phyloP scores from a whole-genome alignment of 1,140 invertebrate genomes.

The Microplitis mediator region DNA sequence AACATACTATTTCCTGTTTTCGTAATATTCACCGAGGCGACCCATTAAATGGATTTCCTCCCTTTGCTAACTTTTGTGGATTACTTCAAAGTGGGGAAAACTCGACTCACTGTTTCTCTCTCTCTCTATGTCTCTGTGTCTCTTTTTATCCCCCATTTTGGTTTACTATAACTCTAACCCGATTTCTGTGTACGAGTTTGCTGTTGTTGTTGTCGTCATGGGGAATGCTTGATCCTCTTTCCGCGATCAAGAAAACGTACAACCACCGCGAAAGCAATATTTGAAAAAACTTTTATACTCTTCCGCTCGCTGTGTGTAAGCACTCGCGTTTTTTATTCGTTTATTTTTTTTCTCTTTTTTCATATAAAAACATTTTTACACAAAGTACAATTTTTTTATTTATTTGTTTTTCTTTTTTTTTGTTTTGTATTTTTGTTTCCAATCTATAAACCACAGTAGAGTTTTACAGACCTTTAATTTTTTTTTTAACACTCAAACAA shows the following conservation, averaged over 20 bases:
- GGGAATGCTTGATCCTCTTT: constrained; percentile 19
- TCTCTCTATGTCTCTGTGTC: not conserved
- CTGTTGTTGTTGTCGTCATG: not conserved
- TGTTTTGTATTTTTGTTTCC: too few species aligned
- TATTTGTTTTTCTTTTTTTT: too few species aligned
- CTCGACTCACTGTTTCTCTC: not conserved
- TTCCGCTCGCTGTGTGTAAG: not conserved
- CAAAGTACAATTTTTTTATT: too few species aligned
- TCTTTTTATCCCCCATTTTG: not conserved
- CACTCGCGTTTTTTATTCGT: not conserved
- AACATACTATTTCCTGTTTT: constrained; percentile 27
- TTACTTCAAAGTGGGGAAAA: not conserved
- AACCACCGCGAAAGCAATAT: constrained; percentile 17
- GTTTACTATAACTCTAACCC: not conserved
- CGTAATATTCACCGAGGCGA: constrained; percentile 10
- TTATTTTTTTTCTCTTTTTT: not conserved
- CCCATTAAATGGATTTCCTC: constrained; percentile 22
- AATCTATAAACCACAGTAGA: too few species aligned
- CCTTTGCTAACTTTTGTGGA: constrained; percentile 7
- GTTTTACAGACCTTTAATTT: too few species aligned
- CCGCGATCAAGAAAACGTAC: constrained; percentile 21
- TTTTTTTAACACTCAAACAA: too few species aligned
- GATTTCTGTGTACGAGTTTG: too few species aligned
- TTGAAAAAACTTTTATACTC: constrained; percentile 12
- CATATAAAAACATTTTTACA: not conserved